Conservation (phyloP, 2,113 vertebrate species). For the Ammodramus savannarum region DNA sequence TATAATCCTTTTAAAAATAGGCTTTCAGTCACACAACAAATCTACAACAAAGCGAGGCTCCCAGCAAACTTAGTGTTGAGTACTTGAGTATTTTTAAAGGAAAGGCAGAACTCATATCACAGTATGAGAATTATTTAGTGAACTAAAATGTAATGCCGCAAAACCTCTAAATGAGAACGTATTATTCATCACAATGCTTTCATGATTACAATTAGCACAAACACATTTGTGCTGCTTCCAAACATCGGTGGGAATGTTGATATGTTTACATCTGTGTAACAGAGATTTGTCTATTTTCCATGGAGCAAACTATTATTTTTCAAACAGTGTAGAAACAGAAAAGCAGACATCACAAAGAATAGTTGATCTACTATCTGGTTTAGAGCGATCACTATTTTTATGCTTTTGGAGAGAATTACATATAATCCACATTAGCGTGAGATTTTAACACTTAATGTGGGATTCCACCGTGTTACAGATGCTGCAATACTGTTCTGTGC, state of each 20-base stretch:
- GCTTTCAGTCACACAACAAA: background rate
- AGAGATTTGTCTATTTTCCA: background rate
- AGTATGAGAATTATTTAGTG: background rate
- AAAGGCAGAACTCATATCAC: background rate
- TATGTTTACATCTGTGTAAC: background rate
- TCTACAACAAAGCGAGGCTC: background rate
- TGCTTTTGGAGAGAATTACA: background rate
- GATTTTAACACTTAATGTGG: background rate
- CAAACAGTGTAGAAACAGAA: background rate
- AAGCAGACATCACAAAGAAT: background rate
- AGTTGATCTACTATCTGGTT: background rate
- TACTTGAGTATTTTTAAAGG: background rate
- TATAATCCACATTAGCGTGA: background rate
- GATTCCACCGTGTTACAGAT: background rate
- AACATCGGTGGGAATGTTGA: background rate
- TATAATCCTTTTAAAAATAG: background rate
- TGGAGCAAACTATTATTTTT: conserved; percentile 10
- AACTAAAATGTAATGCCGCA: background rate
- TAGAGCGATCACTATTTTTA: background rate
- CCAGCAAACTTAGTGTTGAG: background rate
- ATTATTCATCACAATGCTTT: background rate
- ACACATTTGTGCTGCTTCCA: conserved; percentile 24
- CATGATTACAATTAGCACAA: background rate
- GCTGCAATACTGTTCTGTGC: background rate
- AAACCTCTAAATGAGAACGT: background rate